These are phyloP conservation scores for Sebastes schlegelii DNA, from an alignment of 2,113 vertebrate genomes.

Conservation along the genomic window DNA sequence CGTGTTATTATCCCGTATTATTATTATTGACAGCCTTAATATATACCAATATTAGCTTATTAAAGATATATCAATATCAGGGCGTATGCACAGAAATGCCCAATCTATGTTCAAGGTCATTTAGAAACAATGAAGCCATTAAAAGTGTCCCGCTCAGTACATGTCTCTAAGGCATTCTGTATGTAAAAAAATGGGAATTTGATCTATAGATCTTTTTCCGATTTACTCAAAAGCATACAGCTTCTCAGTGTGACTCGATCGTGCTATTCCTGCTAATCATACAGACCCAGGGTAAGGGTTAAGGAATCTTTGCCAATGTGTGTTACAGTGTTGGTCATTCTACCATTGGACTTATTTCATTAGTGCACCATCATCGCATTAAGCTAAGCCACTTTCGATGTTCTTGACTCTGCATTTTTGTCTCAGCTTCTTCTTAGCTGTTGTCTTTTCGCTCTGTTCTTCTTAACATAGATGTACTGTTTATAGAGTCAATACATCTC, in stretches of 20 bases:
- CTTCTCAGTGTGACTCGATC: neutral
- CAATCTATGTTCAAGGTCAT: neutral
- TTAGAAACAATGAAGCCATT: neutral
- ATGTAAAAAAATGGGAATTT: neutral
- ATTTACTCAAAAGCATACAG: neutral
- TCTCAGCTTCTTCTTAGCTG: conserved; percentile 30
- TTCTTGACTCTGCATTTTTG: conserved; percentile 52
- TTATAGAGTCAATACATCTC: neutral
- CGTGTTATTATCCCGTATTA: too few species aligned
- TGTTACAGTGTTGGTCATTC: conserved; percentile 27
- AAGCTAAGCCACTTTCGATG: conserved; percentile 56
- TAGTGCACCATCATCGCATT: conserved; percentile 38
- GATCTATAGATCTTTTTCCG: neutral
- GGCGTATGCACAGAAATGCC: neutral
- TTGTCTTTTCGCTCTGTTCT: conserved; percentile 9
- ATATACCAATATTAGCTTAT: neutral
- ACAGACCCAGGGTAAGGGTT: conserved; percentile 9
- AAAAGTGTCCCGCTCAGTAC: too few species aligned
- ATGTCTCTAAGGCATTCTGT: neutral
- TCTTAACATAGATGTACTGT: neutral
- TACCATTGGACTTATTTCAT: conserved; percentile 40
- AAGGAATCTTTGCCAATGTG: conserved; percentile 7
- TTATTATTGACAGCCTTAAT: too few species aligned
- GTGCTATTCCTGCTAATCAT: conserved; percentile 8
- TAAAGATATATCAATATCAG: neutral